phyloP scores from a whole-genome alignment of 2,888 invertebrate species.

The Rosalia funebris region DNA sequence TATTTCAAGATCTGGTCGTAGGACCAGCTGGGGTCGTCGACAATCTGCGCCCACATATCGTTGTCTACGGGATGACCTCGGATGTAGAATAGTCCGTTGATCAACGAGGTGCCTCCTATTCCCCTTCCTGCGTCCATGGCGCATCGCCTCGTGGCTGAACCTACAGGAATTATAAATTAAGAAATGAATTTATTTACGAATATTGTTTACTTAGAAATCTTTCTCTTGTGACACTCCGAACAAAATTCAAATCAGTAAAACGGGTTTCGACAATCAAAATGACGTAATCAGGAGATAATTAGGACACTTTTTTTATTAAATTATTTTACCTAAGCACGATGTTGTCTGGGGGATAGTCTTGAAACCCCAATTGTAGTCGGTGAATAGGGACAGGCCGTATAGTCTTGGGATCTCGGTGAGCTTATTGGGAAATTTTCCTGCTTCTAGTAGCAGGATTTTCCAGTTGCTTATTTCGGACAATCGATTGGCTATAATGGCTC shows the following conservation, averaged over 20 bases:
- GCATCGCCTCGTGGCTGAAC: slow-evolving; percentile 42
- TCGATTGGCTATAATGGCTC: slow-evolving; percentile 42
- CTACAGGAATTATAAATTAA: slow-evolving; percentile 32
- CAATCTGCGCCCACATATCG: slow-evolving; percentile 62
- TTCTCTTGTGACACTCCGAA: too few species aligned
- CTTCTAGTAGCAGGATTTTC: slow-evolving; percentile 43
- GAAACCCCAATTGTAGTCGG: slow-evolving; percentile 31
- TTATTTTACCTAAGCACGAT: slow-evolving; percentile 30
- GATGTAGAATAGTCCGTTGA: slow-evolving; percentile 66
- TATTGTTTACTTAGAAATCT: too few species aligned
- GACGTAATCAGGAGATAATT: too few species aligned
- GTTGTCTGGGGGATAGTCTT: slow-evolving; percentile 28
- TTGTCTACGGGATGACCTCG: slow-evolving; percentile 64
- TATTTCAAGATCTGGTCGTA: slow-evolving; percentile 69
- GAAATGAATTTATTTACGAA: too few species aligned
- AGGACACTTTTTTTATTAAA: too few species aligned
- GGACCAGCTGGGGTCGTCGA: slow-evolving; percentile 63
- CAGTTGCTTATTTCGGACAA: slow-evolving; percentile 40
- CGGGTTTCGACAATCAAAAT: too few species aligned
- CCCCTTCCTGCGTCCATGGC: slow-evolving; percentile 64
- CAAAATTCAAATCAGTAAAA: too few species aligned
- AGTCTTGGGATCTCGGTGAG: slow-evolving; percentile 40
- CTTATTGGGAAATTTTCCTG: slow-evolving; percentile 40
- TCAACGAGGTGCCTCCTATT: slow-evolving; percentile 65
- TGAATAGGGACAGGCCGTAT: slow-evolving; percentile 14